phyloP scores from a whole-genome alignment of 2,888 invertebrate genomes.

The Drosophila kambysellisi region DNA sequence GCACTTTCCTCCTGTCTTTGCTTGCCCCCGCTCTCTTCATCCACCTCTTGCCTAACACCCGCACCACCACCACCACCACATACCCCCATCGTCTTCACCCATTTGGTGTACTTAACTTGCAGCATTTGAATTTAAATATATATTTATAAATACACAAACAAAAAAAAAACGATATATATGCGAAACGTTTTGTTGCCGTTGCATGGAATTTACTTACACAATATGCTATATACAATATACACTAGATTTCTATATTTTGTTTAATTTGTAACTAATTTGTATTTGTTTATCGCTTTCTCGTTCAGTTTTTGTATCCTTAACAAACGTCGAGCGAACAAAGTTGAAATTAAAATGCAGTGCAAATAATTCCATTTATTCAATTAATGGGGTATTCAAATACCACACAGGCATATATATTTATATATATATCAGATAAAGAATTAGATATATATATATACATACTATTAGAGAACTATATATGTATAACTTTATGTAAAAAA shows the following conservation, averaged over 20 bases:
- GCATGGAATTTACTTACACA: conserved; percentile 64
- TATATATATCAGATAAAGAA: conserved; percentile 60
- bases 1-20: conserved; percentile 6
- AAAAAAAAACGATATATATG: conserved; percentile 12
- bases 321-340: conserved; percentile 15
- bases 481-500: conserved; percentile 50
- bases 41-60: not conserved
- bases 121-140: conserved; percentile 42
- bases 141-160: conserved; percentile 27
- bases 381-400: conserved; percentile 56
- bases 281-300: conserved; percentile 23
- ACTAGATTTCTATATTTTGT: conserved; percentile 20
- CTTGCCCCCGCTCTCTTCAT: not conserved
- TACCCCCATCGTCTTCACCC: conserved; percentile 2
- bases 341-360: conserved; percentile 66
- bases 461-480: conserved; percentile 66
- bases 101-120: conserved; percentile 41
- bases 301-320: conserved; percentile 17
- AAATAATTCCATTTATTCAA: conserved; percentile 76
- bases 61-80: not conserved
- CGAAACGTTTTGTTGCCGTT: conserved; percentile 63
- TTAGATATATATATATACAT: conserved; percentile 62
- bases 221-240: conserved; percentile 7
- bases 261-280: conserved; percentile 44
- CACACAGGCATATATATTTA: conserved; percentile 62